Evolutionary conservation across 64 coral and sea anemone species (phyloP), one percentile per base, ranked within the genome.

Genomic region (Montipora sp.): DNA sequence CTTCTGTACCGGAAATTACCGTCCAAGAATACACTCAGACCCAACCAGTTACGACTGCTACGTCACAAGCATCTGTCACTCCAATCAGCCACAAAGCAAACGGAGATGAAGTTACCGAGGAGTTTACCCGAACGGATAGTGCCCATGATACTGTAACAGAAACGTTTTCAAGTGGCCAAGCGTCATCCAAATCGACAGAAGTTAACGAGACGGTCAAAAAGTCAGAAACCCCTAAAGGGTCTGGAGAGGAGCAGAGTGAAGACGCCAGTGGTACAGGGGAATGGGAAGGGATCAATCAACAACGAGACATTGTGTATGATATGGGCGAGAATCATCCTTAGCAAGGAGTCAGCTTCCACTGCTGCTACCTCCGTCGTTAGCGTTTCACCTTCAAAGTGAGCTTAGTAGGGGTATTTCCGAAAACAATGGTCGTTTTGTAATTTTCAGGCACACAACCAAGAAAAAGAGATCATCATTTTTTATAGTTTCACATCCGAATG

Each of bases 181-280:
- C 27, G 89, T 18, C 80, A n/a, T 83, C 71, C 36, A 22, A 60
- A 48, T 47, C 77, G 53, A 20, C 61, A 60, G 67, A 72, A 53
- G 76, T 91, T 2, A 83, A 51, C 8, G 89, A 91, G 47, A 91
- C 89, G 36, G 59, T 74, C 9, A 91, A 82, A 74, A 91, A 91
- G 79, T 91, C 89, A 70, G 53, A 91, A 7, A 91, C 80, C 59
- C 89, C 48, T 13, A 13, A 46, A 47, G 78, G 51, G 47, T 57
- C 67, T 59, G 78, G 19, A 8, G 80, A 73, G 21, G 79, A 74
- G 61, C 27, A 53, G 15, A 46, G 72, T 14, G 78, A 73, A 11
- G 89, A 83, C 8, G 78, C 74, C 0, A 82, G 66, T 83, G 89
- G 43, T 9, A 83, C 89, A 23, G 89, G 89, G 3, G 66, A 75